Evolutionary conservation across 2,888 invertebrate genomes (phyloP).

Genomic region (Mylabris sibirica): DNA sequence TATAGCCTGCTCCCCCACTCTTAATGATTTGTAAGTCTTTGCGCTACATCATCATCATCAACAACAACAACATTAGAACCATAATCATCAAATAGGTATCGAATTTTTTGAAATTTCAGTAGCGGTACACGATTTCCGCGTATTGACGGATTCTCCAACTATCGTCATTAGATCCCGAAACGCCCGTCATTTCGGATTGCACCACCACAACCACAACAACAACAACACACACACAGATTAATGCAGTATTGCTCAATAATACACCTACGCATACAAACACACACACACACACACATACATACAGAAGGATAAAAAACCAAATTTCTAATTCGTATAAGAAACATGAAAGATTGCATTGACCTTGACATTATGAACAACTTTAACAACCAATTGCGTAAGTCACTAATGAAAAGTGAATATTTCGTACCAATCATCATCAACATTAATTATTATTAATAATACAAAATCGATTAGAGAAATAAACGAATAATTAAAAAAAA

Average conservation of each 20-base stretch:
- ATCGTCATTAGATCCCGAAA: conserved; percentile 11
- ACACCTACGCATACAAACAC: background rate
- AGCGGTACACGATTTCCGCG: conserved; percentile 26
- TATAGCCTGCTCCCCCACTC: conserved; percentile 20
- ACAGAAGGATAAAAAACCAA: background rate
- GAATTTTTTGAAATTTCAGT: conserved; percentile 14
- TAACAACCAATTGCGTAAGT: conserved; percentile 2
- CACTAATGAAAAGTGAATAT: background rate
- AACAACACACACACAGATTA: background rate
- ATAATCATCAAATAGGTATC: background rate
- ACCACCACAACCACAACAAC: background rate
- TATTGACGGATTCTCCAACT: conserved; percentile 18
- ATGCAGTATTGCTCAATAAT: conserved; percentile 6
- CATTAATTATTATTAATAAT: background rate
- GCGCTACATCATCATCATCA: conserved; percentile 1
- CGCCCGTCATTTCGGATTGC: conserved; percentile 14
- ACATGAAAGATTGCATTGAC: conserved; percentile 15
- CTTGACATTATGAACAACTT: conserved; percentile 21
- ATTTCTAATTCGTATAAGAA: background rate
- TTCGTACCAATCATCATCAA: background rate
- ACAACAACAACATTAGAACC: too few relatives aligned
- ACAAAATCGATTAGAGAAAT: background rate
- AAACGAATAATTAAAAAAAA: background rate
- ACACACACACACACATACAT: background rate
- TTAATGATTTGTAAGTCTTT: background rate